Conservation (phyloP, 2,888 invertebrate species). For the Trisateles emortualis region DNA sequence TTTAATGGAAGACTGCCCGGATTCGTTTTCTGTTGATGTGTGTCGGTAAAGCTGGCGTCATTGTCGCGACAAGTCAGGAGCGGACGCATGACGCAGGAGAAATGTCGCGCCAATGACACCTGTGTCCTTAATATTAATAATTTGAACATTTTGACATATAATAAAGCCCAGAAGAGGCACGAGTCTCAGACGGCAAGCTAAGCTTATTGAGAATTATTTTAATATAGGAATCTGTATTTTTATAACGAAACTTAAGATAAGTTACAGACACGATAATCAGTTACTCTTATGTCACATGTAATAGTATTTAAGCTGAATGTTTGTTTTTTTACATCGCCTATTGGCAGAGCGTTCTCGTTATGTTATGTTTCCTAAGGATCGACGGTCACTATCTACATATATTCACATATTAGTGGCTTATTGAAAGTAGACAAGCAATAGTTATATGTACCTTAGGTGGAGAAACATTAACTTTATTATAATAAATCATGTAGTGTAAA, state of each 20-base stretch:
- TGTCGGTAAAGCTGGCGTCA: constrained; percentile 34
- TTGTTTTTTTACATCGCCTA: constrained; percentile 62
- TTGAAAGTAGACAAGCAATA: constrained; percentile 32
- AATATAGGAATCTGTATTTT: constrained; percentile 84
- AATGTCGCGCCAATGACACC: constrained; percentile 11
- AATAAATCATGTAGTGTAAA: constrained; percentile 3
- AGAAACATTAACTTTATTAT: constrained; percentile 4
- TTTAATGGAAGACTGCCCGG: constrained; percentile 83
- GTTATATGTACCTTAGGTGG: constrained; percentile 18
- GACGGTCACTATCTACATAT: constrained; percentile 45
- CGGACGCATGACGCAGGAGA: neutral
- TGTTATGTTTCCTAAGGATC: constrained; percentile 54
- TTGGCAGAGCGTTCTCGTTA: constrained; percentile 72
- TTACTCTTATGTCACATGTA: constrained; percentile 66
- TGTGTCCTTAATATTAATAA: constrained; percentile 18
- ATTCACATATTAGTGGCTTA: constrained; percentile 32
- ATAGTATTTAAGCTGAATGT: constrained; percentile 57
- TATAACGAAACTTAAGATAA: constrained; percentile 75
- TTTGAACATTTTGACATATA: constrained; percentile 46
- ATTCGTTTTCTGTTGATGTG: constrained; percentile 67
- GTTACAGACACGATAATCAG: constrained; percentile 62
- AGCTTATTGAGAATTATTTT: constrained; percentile 79
- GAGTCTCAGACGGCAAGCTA: constrained; percentile 83
- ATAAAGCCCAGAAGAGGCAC: constrained; percentile 77
- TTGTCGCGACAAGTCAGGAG: constrained; percentile 17